Percentiles rank a stretch among this genome's conserved stretches.
These are phyloP conservation scores for Bombylius major DNA, from an alignment of 2,888 invertebrate species.

Conservation along the genomic window DNA sequence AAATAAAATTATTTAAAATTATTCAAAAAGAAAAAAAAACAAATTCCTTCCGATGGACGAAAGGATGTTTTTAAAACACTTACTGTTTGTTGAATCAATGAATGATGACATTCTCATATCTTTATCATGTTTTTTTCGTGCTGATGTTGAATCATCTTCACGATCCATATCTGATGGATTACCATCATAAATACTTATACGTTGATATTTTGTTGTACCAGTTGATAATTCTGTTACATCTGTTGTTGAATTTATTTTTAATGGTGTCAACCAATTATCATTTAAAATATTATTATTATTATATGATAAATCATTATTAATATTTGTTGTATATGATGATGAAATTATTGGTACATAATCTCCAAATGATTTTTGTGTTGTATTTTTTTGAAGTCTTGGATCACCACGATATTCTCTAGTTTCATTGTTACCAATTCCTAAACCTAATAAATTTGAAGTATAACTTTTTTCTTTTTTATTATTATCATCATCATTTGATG, in stretches of 20 bases:
- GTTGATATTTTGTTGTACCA: slow-evolving; percentile 20
- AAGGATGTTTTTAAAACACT: neutral
- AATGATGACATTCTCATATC: slow-evolving; percentile 23
- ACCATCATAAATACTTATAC: slow-evolving; percentile 30
- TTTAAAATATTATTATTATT: neutral
- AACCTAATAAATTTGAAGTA: neutral
- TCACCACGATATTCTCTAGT: slow-evolving; percentile 10
- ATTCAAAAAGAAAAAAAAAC: neutral
- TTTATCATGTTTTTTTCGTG: slow-evolving; percentile 21
- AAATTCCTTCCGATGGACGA: neutral
- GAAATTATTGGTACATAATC: no score
- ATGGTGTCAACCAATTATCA: neutral
- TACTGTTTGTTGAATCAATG: slow-evolving; percentile 17
- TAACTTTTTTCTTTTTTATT: neutral
- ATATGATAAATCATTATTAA: neutral
- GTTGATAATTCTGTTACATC: neutral
- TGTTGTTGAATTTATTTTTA: neutral
- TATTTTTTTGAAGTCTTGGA: neutral
- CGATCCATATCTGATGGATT: slow-evolving; percentile 15
- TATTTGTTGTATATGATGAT: neutral
- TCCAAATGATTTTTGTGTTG: no score
- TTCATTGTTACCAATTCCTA: neutral
- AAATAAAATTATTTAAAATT: slow-evolving; percentile 4
- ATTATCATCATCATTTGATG: neutral
- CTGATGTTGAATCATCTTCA: slow-evolving; percentile 17